A percentile compares a stretch with the other conserved stretches of the same genome.
Evolutionary conservation across 2,113 vertebrate genomes (phyloP).

Genomic region (Solea solea): DNA sequence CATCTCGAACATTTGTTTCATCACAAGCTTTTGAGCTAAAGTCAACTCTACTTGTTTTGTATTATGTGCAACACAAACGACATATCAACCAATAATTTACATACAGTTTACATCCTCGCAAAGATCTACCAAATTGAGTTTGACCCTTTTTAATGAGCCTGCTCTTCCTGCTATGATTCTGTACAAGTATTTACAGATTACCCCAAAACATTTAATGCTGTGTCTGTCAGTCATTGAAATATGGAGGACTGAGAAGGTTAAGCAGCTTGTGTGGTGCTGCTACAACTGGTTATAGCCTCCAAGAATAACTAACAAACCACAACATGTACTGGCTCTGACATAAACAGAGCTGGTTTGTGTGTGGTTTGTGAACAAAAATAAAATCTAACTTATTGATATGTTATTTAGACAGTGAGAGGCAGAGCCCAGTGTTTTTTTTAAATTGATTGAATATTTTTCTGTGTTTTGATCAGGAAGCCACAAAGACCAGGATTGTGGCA

Average conservation of each 20-base stretch:
- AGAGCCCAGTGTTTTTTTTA: too few species aligned
- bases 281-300: constrained; percentile 77
- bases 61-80: too few species aligned
- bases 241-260: constrained; percentile 78
- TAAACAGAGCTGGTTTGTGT: constrained; percentile 1
- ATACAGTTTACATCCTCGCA: too few species aligned
- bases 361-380: constrained; percentile 60
- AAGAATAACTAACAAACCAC: constrained; percentile 56
- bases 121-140: too few species aligned
- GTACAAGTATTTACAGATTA: not conserved
- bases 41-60: too few species aligned
- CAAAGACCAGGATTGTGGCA: constrained; percentile 65
- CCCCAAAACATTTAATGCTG: not conserved
- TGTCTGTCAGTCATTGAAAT: not conserved
- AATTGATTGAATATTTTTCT: not conserved
- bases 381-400: not conserved
- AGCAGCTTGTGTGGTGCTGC: constrained; percentile 69
- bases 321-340: constrained; percentile 19
- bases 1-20: too few species aligned
- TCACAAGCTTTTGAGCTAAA: too few species aligned
- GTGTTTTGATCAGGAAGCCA: constrained; percentile 71
- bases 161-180: too few species aligned
- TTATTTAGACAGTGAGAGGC: not conserved
- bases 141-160: too few species aligned
- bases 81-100: too few species aligned